Percentiles rank a stretch among this genome's conserved stretches.
phyloP scores from a whole-genome alignment of 1,140 invertebrate genomes.

The Pararge aegeria region DNA sequence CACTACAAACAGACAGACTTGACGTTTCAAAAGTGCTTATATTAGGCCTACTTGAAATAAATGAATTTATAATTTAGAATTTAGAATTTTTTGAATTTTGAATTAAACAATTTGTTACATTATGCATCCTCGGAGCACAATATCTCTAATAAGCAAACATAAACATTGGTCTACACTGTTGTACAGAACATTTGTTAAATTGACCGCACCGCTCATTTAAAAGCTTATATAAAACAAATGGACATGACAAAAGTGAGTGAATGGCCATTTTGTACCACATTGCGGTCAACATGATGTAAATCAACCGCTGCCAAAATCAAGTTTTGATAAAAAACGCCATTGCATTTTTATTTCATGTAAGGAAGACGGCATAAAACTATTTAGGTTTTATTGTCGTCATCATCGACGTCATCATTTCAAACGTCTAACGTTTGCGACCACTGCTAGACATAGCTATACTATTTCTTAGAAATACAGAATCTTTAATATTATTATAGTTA shows the following conservation, averaged over 20 bases:
- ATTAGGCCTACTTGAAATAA: no score
- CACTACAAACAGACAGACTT: no score
- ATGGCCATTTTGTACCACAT: constrained; percentile 20
- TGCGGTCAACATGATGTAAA: constrained; percentile 17
- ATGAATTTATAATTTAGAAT: no score
- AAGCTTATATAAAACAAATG: constrained; percentile 17
- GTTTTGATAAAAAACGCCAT: background rate
- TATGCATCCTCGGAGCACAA: background rate
- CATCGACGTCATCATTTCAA: no score
- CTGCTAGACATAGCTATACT: no score
- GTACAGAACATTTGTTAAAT: constrained; percentile 4
- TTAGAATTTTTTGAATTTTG: no score
- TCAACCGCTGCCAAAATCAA: constrained; percentile 14
- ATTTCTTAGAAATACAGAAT: no score
- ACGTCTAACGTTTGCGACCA: no score
- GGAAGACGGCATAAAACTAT: background rate
- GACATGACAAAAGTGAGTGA: constrained; percentile 17
- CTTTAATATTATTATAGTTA: no score
- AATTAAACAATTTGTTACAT: no score
- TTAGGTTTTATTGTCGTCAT: no score
- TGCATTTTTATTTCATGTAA: background rate
- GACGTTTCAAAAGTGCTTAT: no score
- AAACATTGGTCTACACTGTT: background rate
- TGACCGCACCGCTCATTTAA: constrained; percentile 7
- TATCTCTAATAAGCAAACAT: background rate